Evolutionary conservation across 2,888 invertebrate genomes (phyloP), one percentile per base, ranked within the genome.

Genomic region (Parascotia fuliginaria): DNA sequence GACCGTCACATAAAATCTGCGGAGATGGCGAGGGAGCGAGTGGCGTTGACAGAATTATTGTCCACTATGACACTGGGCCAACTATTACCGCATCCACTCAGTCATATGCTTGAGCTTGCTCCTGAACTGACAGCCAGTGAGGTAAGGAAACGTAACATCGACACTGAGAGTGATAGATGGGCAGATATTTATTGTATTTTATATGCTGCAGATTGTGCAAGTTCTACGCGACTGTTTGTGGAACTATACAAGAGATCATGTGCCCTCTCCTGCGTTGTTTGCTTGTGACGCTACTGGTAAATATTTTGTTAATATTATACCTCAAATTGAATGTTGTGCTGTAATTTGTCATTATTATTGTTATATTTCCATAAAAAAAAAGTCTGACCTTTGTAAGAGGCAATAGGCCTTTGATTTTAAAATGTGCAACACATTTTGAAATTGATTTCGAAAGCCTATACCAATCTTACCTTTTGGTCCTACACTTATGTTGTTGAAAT

Each of bases 171-270:
- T 27, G 9, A 9, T 1, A 9, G 9, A 11, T 4, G 4, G 32
- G 1, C 7, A 3, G 2, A 19, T 19, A 3, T 19, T 19, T 19
- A 19, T 19, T 7, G 7, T 24, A 7, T 31, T 36, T 42, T 36
- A 13, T 5, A 2, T 48, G 24, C 82, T 87, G 46, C 77, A 95
- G 96, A 95, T 97, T 57, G 96, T 96, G 3, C 94, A 95, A 66
- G 93, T 98, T 43, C 83, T 98, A 60, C 94, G 96, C 40, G 97
- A 98, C 75, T 97, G 97, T 72, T 93, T 98, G 47, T 98, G 98
- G 97, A 96, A 95, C 70, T 98, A 97, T 77, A 95, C 98, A 82
- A 94, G 97, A 61, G 97, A 97, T 76, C 95, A 97, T 77, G 96
- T 97, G 14, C 97, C 97, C 0, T 96, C 97, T 0, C 97, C 97